These are phyloP conservation scores for Odiellus spinosus DNA, from an alignment of 2,888 invertebrate genomes.

Conservation along the genomic window DNA sequence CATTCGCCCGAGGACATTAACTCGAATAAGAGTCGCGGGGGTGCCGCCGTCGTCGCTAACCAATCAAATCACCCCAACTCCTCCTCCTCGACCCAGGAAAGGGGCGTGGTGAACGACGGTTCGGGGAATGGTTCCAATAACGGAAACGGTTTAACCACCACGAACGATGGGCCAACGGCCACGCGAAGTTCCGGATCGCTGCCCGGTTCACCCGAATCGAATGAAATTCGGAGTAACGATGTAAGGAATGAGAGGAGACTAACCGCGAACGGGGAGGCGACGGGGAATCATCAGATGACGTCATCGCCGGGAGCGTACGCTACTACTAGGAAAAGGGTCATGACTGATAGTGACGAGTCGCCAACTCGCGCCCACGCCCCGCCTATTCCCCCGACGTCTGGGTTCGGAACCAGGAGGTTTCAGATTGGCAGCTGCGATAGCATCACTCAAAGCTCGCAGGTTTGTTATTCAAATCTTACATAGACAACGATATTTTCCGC, in stretches of 20 bases:
- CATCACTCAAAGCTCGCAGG: not conserved
- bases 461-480: no score
- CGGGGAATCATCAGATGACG: no score
- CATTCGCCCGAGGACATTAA: not conserved
- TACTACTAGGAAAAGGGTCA: not conserved
- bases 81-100: no score
- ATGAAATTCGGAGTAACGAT: no score
- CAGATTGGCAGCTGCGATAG: not conserved
- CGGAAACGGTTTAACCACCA: no score
- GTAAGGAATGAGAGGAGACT: no score
- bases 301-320: no score
- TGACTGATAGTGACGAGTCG: conserved; percentile 22
- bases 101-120: not conserved
- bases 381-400: not conserved
- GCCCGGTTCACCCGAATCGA: not conserved
- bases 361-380: not conserved
- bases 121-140: not conserved
- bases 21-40: not conserved
- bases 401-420: not conserved
- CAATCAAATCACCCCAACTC: not conserved
- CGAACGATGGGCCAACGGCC: no score
- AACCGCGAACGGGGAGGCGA: no score
- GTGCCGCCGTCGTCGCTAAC: not conserved
- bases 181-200: not conserved
- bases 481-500: no score